Conservation (phyloP, 2,888 invertebrate species). For the Platycnemis pennipes region DNA sequence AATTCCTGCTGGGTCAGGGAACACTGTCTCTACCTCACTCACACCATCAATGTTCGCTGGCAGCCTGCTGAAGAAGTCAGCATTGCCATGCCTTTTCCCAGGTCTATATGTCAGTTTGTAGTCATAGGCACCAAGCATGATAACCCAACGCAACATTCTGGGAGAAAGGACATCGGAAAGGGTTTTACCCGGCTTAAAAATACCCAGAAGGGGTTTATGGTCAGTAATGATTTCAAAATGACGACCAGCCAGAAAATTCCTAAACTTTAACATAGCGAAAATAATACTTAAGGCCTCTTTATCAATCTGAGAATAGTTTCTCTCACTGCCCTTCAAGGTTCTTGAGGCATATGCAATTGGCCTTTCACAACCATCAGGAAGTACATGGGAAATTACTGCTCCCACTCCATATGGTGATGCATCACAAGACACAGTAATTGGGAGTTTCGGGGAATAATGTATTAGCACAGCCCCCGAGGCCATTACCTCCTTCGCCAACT, state of each 20-base stretch:
- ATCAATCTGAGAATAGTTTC: too few relatives aligned
- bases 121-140: neutral
- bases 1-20: constrained; percentile 34
- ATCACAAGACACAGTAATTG: constrained; percentile 4
- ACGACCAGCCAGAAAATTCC: too few relatives aligned
- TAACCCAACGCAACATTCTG: neutral
- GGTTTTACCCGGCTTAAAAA: neutral
- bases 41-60: neutral
- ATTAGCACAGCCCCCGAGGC: neutral
- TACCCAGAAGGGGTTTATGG: neutral
- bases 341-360: constrained; percentile 24
- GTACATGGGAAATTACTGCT: neutral
- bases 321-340: too few relatives aligned
- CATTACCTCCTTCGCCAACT: neutral
- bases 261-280: too few relatives aligned
- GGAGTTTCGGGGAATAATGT: constrained; percentile 10
- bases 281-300: too few relatives aligned
- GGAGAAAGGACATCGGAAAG: too few relatives aligned
- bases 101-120: neutral
- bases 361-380: neutral
- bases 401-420: neutral
- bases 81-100: constrained; percentile 71
- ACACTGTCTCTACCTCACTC: neutral
- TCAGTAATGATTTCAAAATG: neutral
- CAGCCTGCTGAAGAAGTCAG: constrained; percentile 72